These are phyloP conservation scores for Pissodes strobi DNA, from an alignment of 1,140 invertebrate genomes.

Conservation along the genomic window DNA sequence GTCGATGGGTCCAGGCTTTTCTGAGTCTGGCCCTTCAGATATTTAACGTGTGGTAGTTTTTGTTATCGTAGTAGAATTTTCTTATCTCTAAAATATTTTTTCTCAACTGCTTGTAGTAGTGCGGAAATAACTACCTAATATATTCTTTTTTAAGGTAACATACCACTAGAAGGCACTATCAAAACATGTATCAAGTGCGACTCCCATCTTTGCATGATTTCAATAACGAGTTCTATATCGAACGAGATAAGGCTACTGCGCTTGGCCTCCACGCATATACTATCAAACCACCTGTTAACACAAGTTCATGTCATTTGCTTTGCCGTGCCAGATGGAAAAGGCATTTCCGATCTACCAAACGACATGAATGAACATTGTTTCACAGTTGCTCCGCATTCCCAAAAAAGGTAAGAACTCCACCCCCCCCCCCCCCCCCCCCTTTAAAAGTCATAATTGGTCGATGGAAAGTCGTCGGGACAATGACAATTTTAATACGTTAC, in stretches of 20 bases:
- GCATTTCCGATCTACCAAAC: conserved; percentile 51
- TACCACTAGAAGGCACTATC: conserved; percentile 62
- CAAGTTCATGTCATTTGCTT: conserved; percentile 60
- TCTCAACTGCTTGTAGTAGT: no score
- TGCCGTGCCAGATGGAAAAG: conserved; percentile 55
- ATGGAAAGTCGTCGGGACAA: no score
- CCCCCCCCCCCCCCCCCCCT: no score
- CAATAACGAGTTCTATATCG: conserved; percentile 59
- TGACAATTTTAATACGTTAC: no score
- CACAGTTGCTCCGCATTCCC: conserved; percentile 54
- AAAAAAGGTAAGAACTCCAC: conserved; percentile 58
- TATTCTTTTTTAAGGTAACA: conserved; percentile 47
- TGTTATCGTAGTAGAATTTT: no score
- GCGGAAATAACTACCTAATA: no score
- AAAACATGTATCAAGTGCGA: conserved; percentile 59
- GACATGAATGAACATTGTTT: conserved; percentile 54
- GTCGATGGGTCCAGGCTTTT: no score
- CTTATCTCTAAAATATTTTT: no score
- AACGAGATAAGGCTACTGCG: conserved; percentile 61
- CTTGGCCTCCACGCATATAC: conserved; percentile 62
- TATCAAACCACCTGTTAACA: conserved; percentile 60
- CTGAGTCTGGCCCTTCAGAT: no score
- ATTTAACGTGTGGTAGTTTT: no score
- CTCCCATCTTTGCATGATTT: conserved; percentile 57
- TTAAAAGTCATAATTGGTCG: no score